Base-by-base conservation (phyloP, 2,888 invertebrate species). In the Machimus rusticus region DNA sequence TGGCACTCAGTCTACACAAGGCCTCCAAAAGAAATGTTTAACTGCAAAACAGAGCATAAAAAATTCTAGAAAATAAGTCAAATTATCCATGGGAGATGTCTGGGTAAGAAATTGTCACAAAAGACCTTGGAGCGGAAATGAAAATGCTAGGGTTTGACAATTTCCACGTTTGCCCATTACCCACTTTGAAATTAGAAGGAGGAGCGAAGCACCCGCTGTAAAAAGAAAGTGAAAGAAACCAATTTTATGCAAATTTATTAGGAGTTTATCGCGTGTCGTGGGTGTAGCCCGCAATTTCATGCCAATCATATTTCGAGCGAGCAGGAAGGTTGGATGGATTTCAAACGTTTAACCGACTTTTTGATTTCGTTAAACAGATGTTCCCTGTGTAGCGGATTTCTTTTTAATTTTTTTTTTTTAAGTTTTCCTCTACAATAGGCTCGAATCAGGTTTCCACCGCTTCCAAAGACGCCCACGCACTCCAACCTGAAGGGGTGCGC, bases 211-310 rank as follows among this genome's bases (percentile, higher is more conserved):
- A 16, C 5, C 23, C 34, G 5, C 31, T n/a, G n/a, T 37, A 37
- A 55, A 82, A 66, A 34, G 34, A 81, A 82, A 46, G 74, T 74
- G 23, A 85, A 74, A 12, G 43, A 85, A 85, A 85, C 74, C 74
- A 85, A 85, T 85, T 85, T 85, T 85, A 85, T 85, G 85, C 85
- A 85, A 85, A 85, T 85, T 85, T 74, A 84, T 28, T 74, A 46
- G 46, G 19, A 85, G 14, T n/a, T 74, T 85, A 85, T 85, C 85
- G 43, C 74, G 74, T 74, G 46, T 74, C 2, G 74, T 85, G 74
- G 74, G 85, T 85, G 85, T 85, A 85, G 19, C 74, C 85, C 39
- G 16, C 85, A 85, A 85, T 85, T 85, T 85, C 74, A 85, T 85
- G 85, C 85, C 74, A 85, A 74, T 74, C 85, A 85, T 31, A 85